Conservation (phyloP, 92 coral and sea anemone genomes). For the Bergia puertoricense region DNA sequence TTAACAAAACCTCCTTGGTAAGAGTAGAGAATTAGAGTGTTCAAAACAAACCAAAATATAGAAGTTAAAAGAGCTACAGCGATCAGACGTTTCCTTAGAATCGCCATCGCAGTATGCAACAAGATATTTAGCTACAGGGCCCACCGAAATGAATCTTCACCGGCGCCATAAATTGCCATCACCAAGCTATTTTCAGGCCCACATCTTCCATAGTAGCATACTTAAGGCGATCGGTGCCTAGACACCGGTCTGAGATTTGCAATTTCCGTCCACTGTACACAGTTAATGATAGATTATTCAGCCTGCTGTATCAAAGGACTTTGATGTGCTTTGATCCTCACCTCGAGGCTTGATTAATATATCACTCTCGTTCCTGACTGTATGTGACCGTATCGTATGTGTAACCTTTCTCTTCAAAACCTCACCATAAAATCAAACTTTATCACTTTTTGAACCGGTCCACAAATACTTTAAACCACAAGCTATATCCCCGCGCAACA, state of each 20-base stretch:
- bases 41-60: constrained; percentile 78
- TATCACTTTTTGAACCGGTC: not conserved
- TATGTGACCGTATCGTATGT: not conserved
- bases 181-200: not conserved
- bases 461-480: not conserved
- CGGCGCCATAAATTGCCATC: constrained; percentile 21
- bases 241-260: not conserved
- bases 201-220: not conserved
- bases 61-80: constrained; percentile 76
- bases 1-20: constrained; percentile 60
- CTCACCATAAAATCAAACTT: constrained; percentile 1
- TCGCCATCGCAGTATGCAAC: constrained; percentile 23
- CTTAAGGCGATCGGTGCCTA: not conserved
- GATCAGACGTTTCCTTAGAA: constrained; percentile 38
- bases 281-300: not conserved
- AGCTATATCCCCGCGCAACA: not conserved
- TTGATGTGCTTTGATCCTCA: not conserved
- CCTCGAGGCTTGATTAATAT: not conserved
- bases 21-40: constrained; percentile 66
- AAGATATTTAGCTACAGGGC: constrained; percentile 10
- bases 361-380: not conserved
- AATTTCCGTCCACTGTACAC: constrained; percentile 2
- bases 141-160: not conserved
- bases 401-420: not conserved
- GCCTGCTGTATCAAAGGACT: not conserved